Evolutionary conservation across 2,113 vertebrate genomes (phyloP).

Genomic region (Pitta sordida): DNA sequence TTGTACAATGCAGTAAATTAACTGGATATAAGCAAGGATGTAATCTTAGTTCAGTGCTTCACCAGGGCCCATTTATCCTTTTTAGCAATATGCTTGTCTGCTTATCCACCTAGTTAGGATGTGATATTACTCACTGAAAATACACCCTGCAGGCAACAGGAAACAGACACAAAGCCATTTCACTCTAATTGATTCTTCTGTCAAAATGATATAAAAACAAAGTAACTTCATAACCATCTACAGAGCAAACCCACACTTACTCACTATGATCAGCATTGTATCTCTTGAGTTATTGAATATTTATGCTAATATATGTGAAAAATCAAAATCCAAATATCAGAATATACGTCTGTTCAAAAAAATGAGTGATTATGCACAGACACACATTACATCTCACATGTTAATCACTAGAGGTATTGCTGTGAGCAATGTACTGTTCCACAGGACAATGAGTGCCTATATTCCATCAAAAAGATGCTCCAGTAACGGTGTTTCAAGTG

Average conservation of each 20-base stretch:
- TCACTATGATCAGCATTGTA: neutral
- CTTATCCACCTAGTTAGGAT: slow-evolving; percentile 1
- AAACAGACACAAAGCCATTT: slow-evolving; percentile 25
- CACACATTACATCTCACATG: neutral
- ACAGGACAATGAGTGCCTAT: neutral
- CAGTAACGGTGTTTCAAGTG: neutral
- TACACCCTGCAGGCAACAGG: neutral
- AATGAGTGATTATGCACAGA: neutral
- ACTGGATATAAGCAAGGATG: neutral
- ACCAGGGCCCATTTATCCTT: slow-evolving; percentile 12
- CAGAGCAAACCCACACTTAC: neutral
- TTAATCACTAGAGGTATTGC: neutral
- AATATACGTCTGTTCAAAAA: neutral
- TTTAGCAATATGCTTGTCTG: slow-evolving; percentile 25
- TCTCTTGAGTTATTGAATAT: neutral
- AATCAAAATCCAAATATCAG: neutral
- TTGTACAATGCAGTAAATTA: neutral
- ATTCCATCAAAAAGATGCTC: neutral
- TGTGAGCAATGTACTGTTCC: neutral
- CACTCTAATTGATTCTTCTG: slow-evolving; percentile 14
- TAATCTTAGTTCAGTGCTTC: neutral
- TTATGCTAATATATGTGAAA: neutral
- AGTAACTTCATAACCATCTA: neutral
- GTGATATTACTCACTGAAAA: neutral
- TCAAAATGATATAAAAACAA: neutral